phyloP scores from a whole-genome alignment of 2,888 invertebrate species.

The Epistrophe eligans region DNA sequence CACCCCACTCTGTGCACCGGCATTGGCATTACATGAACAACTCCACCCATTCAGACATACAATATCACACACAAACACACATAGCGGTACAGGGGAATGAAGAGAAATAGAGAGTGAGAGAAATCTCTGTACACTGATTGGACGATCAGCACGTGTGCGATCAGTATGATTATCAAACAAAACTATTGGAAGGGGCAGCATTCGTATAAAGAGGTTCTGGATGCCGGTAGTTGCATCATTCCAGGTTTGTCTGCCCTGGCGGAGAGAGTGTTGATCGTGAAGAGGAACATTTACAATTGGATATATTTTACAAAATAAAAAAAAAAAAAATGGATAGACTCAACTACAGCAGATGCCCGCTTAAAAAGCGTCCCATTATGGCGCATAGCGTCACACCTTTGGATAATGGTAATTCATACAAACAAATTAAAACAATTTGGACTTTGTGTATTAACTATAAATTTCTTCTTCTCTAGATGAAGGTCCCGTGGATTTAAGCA shows the following conservation, averaged over 20 bases:
- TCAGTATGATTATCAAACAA: constrained; percentile 51
- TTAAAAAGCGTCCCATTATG: constrained; percentile 82
- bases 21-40: constrained; percentile 27
- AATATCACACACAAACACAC: constrained; percentile 5
- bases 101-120: constrained; percentile 46
- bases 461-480: constrained; percentile 78
- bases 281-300: constrained; percentile 38
- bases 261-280: constrained; percentile 77
- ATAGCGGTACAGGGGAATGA: background rate
- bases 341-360: constrained; percentile 83
- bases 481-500: constrained; percentile 82
- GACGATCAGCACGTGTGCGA: constrained; percentile 75
- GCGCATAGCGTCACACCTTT: constrained; percentile 77
- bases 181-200: constrained; percentile 68
- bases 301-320: constrained; percentile 10
- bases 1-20: constrained; percentile 37
- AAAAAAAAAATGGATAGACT: constrained; percentile 80
- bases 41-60: constrained; percentile 68
- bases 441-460: constrained; percentile 1
- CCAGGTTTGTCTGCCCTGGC: constrained; percentile 76
- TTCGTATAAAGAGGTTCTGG: constrained; percentile 75
- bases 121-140: constrained; percentile 74
- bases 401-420: constrained; percentile 78
- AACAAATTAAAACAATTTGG: too few species aligned
- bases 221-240: constrained; percentile 75